These are phyloP conservation scores for Hedya salicella DNA, from an alignment of 2,888 invertebrate species.

Conservation along the genomic window DNA sequence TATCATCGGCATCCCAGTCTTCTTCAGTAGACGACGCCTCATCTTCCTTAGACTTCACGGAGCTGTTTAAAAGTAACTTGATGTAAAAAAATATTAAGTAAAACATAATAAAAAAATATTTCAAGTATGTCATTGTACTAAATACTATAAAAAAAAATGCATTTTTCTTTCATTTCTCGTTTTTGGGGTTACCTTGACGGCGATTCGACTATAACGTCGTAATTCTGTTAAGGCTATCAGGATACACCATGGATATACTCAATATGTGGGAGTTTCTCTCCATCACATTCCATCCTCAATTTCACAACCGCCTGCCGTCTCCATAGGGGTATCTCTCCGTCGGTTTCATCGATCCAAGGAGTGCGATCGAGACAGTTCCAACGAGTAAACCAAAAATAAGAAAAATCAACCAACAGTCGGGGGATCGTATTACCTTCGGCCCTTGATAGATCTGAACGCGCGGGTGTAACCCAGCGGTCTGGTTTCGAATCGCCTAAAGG, in stretches of 20 bases:
- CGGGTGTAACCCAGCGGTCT: slow-evolving; percentile 75
- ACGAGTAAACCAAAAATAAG: slow-evolving; percentile 53
- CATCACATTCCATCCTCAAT: slow-evolving; percentile 17
- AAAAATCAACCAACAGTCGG: slow-evolving; percentile 56
- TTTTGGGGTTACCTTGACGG: slow-evolving; percentile 19
- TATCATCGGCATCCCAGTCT: slow-evolving; percentile 81
- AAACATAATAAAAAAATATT: neutral
- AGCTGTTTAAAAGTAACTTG: slow-evolving; percentile 57
- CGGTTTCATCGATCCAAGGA: slow-evolving; percentile 27
- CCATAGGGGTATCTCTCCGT: slow-evolving; percentile 10
- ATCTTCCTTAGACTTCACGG: slow-evolving; percentile 78
- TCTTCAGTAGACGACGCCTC: slow-evolving; percentile 78
- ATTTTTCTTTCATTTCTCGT: neutral
- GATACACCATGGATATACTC: slow-evolving; percentile 10
- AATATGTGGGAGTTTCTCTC: slow-evolving; percentile 16
- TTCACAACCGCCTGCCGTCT: slow-evolving; percentile 13
- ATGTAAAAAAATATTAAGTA: slow-evolving; percentile 12
- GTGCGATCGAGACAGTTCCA: slow-evolving; percentile 15
- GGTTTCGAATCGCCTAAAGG: slow-evolving; percentile 72
- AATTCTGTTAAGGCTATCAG: neutral
- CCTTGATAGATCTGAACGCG: slow-evolving; percentile 77
- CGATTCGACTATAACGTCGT: neutral
- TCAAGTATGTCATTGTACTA: neutral
- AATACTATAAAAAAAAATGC: neutral
- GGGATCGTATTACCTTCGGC: slow-evolving; percentile 77